phyloP scores from a whole-genome alignment of 1,140 invertebrate species.

The Halesus radiatus region DNA sequence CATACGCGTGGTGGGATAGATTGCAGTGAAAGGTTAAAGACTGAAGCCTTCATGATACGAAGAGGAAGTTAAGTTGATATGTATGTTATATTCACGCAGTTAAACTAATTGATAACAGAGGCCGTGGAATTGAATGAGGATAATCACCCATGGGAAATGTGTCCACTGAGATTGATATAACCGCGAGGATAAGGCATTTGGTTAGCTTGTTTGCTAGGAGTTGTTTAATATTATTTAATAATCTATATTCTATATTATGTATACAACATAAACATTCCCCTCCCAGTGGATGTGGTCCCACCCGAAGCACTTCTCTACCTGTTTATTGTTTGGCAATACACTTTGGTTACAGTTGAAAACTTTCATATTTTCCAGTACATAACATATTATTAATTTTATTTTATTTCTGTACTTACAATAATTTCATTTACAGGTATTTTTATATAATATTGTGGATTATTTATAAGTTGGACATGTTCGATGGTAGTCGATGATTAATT shows the following conservation, averaged over 20 bases:
- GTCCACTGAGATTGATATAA: too few species aligned
- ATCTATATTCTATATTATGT: background rate
- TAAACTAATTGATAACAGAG: too few species aligned
- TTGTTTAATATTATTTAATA: background rate
- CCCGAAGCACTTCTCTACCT: constrained; percentile 44
- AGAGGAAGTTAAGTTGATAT: too few species aligned
- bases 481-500: constrained; percentile 44
- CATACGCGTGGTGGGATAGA: too few species aligned
- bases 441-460: constrained; percentile 40
- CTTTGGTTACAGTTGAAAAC: constrained; percentile 34
- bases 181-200: too few species aligned
- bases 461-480: constrained; percentile 42
- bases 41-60: too few species aligned
- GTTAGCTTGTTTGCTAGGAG: too few species aligned
- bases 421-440: constrained; percentile 46
- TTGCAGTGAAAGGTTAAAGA: too few species aligned
- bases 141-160: too few species aligned
- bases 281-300: constrained; percentile 30
- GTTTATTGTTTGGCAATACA: constrained; percentile 44
- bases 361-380: constrained; percentile 38
- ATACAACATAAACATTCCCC: constrained; percentile 17
- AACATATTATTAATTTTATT: constrained; percentile 36
- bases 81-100: too few species aligned
- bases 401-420: constrained; percentile 43
- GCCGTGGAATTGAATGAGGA: too few species aligned